These are phyloP conservation scores for Calidris pygmaea DNA, from an alignment of 2,113 vertebrate genomes.

Conservation along the genomic window DNA sequence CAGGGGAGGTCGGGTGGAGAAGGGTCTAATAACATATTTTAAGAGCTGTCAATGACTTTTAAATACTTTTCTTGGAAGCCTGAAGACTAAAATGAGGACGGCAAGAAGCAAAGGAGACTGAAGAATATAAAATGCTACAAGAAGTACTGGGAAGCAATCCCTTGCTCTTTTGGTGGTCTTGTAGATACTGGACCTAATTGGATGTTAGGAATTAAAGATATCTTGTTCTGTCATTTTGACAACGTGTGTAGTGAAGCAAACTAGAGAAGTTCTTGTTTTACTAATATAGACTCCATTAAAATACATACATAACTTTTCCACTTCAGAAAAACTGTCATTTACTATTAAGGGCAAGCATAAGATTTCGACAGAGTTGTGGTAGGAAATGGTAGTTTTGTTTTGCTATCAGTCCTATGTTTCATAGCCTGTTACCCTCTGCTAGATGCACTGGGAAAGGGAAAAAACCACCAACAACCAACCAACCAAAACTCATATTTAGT, in stretches of 20 bases:
- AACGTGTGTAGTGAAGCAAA: slow-evolving; percentile 17
- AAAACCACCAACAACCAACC: neutral
- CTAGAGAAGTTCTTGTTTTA: neutral
- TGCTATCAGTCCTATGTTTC: neutral
- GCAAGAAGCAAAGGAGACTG: neutral
- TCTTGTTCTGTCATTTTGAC: slow-evolving; percentile 51
- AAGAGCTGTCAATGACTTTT: neutral
- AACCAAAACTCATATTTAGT: neutral
- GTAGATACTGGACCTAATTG: slow-evolving; percentile 23
- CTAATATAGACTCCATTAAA: neutral
- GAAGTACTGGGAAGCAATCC: neutral
- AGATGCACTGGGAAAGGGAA: neutral
- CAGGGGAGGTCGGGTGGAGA: neutral
- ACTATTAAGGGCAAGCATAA: neutral
- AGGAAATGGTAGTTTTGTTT: neutral
- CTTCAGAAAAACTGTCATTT: neutral
- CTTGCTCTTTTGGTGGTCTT: slow-evolving; percentile 55
- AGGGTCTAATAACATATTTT: neutral
- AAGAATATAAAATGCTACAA: neutral
- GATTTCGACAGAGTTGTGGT: neutral
- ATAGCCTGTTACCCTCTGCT: neutral
- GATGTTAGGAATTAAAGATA: slow-evolving; percentile 60
- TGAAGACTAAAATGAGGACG: neutral
- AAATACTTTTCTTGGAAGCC: neutral
- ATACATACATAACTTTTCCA: neutral